Evolutionary conservation across 1,140 invertebrate genomes (phyloP).

Genomic region (Sinella curviseta): DNA sequence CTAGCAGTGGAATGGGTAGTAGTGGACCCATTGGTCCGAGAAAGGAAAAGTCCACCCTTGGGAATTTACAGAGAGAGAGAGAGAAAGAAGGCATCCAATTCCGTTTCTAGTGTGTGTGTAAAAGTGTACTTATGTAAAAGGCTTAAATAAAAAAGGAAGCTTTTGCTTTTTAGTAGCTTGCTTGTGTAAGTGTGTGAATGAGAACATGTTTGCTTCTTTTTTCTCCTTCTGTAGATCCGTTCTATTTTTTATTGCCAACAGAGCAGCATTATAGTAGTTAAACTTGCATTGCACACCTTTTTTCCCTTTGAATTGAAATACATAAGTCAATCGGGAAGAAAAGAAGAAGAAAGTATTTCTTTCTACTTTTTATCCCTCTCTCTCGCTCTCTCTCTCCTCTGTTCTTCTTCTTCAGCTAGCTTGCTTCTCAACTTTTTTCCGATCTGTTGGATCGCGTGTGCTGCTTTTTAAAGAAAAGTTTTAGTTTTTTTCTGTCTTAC

Average conservation of each 20-base stretch:
- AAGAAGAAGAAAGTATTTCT: conserved; percentile 8
- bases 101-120: background rate
- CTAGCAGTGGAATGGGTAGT: background rate
- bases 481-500: background rate
- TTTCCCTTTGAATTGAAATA: conserved; percentile 7
- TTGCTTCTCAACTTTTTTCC: conserved; percentile 19
- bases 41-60: conserved; percentile 25
- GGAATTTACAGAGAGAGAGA: background rate
- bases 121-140: background rate
- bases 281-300: conserved; percentile 26
- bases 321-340: conserved; percentile 23
- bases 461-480: background rate
- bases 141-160: background rate
- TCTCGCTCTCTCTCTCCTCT: background rate
- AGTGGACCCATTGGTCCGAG: conserved; percentile 23
- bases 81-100: background rate
- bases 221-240: background rate
- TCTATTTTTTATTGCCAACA: conserved; percentile 5
- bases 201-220: conserved; percentile 4
- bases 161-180: background rate
- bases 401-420: background rate
- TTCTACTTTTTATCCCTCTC: background rate
- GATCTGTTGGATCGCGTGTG: background rate
- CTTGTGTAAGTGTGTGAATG: conserved; percentile 5
- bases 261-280: background rate